Evolutionary conservation across 2,113 vertebrate species (phyloP).

Genomic region (Centropus unirufus): DNA sequence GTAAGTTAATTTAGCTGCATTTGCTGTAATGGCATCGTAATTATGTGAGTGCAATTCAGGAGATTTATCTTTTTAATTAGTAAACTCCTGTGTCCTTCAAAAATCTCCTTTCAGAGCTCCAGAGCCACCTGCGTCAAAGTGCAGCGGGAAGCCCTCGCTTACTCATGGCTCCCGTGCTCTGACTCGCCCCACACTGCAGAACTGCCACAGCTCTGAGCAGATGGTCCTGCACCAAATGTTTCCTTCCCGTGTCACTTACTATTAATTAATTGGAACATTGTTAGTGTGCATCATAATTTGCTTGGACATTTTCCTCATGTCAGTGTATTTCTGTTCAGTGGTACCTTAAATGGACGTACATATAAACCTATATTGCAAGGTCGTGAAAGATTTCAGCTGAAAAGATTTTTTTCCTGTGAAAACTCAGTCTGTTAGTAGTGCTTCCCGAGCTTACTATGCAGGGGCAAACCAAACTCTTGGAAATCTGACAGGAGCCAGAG

Average conservation of each 20-base stretch:
- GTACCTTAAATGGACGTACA: neutral
- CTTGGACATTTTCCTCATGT: neutral
- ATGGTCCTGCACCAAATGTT: constrained; percentile 15
- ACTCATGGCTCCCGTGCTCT: neutral
- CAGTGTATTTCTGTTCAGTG: neutral
- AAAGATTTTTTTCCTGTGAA: neutral
- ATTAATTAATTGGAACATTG: constrained; percentile 56
- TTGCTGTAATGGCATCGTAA: constrained; percentile 35
- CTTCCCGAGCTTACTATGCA: neutral
- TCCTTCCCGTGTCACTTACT: constrained; percentile 34
- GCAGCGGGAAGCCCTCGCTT: constrained; percentile 10
- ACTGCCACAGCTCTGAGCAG: constrained; percentile 49
- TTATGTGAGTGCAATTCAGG: constrained; percentile 39
- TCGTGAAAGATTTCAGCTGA: neutral
- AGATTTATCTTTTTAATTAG: constrained; percentile 71
- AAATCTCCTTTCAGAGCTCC: constrained; percentile 32
- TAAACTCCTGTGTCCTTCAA: constrained; percentile 55
- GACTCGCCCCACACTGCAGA: neutral
- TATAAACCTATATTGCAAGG: neutral
- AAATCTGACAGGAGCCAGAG: neutral
- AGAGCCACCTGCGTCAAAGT: constrained; percentile 62
- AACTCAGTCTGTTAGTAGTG: neutral
- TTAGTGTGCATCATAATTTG: neutral
- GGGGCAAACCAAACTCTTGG: neutral
- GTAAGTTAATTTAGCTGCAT: constrained; percentile 11